Base-by-base conservation (phyloP, 2,888 invertebrate species). In the Phortica magna region DNA sequence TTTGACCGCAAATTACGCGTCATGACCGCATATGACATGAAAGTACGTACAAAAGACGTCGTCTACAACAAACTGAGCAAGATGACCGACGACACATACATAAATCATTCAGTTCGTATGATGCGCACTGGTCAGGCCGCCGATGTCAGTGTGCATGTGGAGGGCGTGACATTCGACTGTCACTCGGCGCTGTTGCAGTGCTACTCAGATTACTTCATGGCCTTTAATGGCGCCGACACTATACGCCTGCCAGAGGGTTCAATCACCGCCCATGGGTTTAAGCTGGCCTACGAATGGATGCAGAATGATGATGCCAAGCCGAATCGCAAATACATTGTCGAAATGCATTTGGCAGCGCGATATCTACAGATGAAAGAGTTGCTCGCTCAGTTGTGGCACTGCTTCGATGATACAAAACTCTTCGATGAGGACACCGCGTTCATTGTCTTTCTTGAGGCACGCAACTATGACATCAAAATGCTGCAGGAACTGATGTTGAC, bases 351-450 rank as follows among this genome's bases (percentile, higher is more conserved):
- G 39, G 48, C 79, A 0, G 85, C 84, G 0, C 61, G 48, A 0
- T 78, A 65, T 22, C 59, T 84, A 5, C 10, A 74, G 0, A 79
- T 85, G 41, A 14, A 55, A 0, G 65, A 75, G 0, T 55, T 84
- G 7, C 4, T 76, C 0, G 41, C 74, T 0, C 76, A 81, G 7
- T 14, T 85, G 1, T 95, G 96, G 95, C 93, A 94, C 0, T 95
- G 95, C 82, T 94, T 96, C 79, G 94, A 95, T 76, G 94, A 95
- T 85, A 0, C 10, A 5, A 19, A 76, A 0, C 92, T 95, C 0
- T 95, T 96, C 85, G 93, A 92, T 61, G 96, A 96, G 91, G 95
- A 95, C 81, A 94, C 80, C 88, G 93, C 84, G 1, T 84, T 81
- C n/a, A 17, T 53, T 6, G 14, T 83, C 0, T 83, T 70, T 17